These are phyloP conservation scores for Geophilus truncorum DNA, from an alignment of 2,888 invertebrate genomes.

Conservation along the genomic window DNA sequence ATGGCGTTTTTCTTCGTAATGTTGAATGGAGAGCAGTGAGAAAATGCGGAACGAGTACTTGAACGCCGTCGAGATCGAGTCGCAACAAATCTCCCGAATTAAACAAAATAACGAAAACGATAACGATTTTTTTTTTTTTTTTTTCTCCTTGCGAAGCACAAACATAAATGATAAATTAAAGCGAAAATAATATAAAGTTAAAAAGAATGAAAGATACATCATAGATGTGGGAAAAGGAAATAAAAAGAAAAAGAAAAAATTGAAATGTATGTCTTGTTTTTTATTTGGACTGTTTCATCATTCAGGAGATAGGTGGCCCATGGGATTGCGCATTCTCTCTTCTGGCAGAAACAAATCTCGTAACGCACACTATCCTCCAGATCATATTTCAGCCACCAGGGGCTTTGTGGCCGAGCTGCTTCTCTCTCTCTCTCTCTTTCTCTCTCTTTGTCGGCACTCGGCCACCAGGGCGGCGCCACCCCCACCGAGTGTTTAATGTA, in stretches of 20 bases:
- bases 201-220: too few species aligned
- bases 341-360: background rate
- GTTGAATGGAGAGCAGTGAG: too few species aligned
- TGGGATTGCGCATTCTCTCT: background rate
- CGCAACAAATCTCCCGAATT: constrained; percentile 80
- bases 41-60: constrained; percentile 83
- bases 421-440: background rate
- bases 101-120: constrained; percentile 73
- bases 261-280: background rate
- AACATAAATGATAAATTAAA: too few species aligned
- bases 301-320: background rate
- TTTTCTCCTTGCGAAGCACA: too few species aligned
- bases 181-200: too few species aligned
- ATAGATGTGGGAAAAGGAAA: too few species aligned
- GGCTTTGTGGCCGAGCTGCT: background rate
- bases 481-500: background rate
- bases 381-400: background rate
- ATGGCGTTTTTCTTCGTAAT: too few species aligned
- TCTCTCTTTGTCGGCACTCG: background rate
- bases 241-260: background rate
- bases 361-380: background rate
- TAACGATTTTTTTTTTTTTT: too few species aligned
- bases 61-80: constrained; percentile 41
- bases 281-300: background rate
- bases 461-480: background rate